A percentile compares a stretch with the other conserved stretches of the same genome.
Conservation (phyloP, 2,888 invertebrate genomes). For the Oasisia sp. region DNA sequence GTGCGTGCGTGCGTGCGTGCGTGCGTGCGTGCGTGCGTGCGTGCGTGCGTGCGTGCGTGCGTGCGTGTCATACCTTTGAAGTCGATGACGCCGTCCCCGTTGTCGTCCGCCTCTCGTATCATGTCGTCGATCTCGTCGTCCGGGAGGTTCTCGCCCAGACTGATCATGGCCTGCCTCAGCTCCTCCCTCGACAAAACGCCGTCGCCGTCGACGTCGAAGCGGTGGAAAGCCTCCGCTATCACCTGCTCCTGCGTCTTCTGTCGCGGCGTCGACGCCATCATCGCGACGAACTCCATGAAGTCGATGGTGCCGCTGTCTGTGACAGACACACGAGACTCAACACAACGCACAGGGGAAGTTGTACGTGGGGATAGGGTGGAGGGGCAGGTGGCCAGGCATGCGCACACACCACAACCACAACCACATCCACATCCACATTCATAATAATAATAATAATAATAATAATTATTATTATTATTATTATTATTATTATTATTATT, state of each 20-base stretch:
- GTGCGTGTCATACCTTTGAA: background rate
- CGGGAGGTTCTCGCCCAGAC: background rate
- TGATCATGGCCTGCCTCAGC: background rate
- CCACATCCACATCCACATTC: no score
- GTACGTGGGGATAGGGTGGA: no score
- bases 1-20: background rate
- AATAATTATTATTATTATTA: no score
- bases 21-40: background rate
- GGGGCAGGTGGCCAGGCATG: no score
- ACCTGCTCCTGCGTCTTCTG: background rate
- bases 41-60: background rate
- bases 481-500: no score
- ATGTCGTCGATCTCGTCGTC: background rate
- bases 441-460: no score
- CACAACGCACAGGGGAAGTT: no score
- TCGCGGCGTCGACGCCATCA: background rate
- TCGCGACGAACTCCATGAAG: background rate
- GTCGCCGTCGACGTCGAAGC: background rate
- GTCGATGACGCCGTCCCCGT: background rate
- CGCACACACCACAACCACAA: no score
- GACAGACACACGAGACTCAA: background rate
- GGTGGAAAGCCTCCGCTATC: background rate
- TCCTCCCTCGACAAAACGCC: background rate
- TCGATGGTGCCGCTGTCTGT: constrained; percentile 9
- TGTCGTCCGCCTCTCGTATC: background rate